Conservation (phyloP, 1,140 invertebrate genomes). For the Pogonomyrmex barbatus region DNA sequence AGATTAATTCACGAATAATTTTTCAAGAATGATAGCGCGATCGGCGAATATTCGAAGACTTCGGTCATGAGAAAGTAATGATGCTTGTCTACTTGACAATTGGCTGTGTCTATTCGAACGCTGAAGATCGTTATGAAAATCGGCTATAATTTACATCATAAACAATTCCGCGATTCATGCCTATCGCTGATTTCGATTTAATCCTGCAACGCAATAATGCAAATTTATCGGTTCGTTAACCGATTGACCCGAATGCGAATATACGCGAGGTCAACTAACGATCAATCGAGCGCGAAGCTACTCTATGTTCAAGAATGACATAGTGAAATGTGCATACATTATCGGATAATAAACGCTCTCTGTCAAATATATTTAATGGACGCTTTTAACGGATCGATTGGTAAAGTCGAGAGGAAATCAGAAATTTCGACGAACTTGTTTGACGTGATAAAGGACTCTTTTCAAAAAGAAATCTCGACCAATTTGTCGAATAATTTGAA, state of each 20-base stretch:
- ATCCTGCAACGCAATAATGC: neutral
- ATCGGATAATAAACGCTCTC: slow-evolving; percentile 2
- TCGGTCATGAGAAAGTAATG: slow-evolving; percentile 35
- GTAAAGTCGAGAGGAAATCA: neutral
- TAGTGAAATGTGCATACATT: neutral
- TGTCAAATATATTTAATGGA: neutral
- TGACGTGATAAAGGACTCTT: neutral
- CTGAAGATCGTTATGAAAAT: slow-evolving; percentile 1
- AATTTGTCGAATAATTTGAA: neutral
- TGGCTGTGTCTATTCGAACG: slow-evolving; percentile 11
- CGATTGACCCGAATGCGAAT: slow-evolving; percentile 23
- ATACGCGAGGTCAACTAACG: slow-evolving; percentile 16
- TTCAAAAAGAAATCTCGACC: neutral
- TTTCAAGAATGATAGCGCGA: neutral
- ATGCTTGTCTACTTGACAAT: slow-evolving; percentile 21
- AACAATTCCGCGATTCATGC: slow-evolving; percentile 6
- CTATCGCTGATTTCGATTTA: slow-evolving; percentile 12
- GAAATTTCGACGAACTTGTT: neutral
- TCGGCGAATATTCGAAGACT: slow-evolving; percentile 40
- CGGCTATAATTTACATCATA: slow-evolving; percentile 26
- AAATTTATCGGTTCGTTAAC: slow-evolving; percentile 41
- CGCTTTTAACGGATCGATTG: neutral
- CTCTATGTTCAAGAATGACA: neutral
- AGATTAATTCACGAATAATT: slow-evolving; percentile 52
- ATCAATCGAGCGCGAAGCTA: slow-evolving; percentile 4